Evolutionary conservation across 2,888 invertebrate genomes (phyloP).

Genomic region (Hydraecia micacea): DNA sequence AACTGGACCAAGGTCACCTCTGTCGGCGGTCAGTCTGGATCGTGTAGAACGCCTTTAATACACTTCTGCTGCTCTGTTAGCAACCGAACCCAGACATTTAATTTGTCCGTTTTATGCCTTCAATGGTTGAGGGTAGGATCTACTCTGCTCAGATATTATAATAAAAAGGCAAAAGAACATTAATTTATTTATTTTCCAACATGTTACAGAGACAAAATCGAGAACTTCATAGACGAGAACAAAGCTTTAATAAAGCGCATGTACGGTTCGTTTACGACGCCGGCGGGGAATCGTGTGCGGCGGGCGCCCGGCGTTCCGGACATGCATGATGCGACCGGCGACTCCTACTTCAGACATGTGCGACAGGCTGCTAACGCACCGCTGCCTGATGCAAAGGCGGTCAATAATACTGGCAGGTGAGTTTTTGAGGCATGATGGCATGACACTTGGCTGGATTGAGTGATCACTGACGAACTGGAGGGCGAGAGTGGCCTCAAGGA

Average conservation of each 20-base stretch:
- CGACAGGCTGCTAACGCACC: constrained; percentile 81
- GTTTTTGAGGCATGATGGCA: constrained; percentile 17
- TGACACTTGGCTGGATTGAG: not conserved
- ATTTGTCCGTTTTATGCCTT: not conserved
- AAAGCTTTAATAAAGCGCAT: constrained; percentile 97
- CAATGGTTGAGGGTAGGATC: not conserved
- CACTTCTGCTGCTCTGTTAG: not conserved
- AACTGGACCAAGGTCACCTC: too few species aligned
- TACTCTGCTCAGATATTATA: not conserved
- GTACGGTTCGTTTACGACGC: constrained; percentile 96
- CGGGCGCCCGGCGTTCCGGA: constrained; percentile 90
- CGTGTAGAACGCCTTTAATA: too few species aligned
- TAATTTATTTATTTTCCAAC: not conserved
- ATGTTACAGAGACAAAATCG: constrained; percentile 95
- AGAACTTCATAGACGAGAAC: constrained; percentile 97
- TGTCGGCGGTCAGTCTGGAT: too few species aligned
- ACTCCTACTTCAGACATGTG: constrained; percentile 87
- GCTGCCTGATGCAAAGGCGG: constrained; percentile 84
- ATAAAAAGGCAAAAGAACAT: too few species aligned
- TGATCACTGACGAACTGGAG: not conserved
- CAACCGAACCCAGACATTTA: not conserved
- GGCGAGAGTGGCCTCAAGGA: too few species aligned
- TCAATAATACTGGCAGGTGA: constrained; percentile 86
- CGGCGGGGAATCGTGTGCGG: constrained; percentile 83
- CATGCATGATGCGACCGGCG: constrained; percentile 81